Evolutionary conservation across 2,113 vertebrate genomes (phyloP).

Genomic region (Hoplias malabaricus): DNA sequence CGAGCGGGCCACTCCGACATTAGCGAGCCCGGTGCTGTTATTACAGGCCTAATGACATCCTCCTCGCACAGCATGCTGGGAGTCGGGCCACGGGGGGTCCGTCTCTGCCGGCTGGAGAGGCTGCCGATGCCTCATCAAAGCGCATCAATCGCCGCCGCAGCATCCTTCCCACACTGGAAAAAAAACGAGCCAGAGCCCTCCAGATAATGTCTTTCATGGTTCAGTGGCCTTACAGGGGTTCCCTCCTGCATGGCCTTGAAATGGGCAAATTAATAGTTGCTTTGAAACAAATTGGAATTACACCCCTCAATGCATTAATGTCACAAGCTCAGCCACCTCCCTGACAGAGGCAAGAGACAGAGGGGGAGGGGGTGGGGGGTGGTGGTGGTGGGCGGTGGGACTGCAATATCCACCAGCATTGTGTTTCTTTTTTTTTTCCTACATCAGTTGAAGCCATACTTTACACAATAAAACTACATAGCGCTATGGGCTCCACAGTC

Average conservation of each 20-base stretch:
- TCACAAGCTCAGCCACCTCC: constrained; percentile 56
- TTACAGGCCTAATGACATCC: constrained; percentile 87
- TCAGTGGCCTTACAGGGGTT: constrained; percentile 85
- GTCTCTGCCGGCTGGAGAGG: constrained; percentile 82
- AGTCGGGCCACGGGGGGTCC: constrained; percentile 83
- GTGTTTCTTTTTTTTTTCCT: background rate
- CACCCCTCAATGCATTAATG: constrained; percentile 76
- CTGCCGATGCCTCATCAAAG: constrained; percentile 82
- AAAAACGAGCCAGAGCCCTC: constrained; percentile 81
- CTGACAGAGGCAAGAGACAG: constrained; percentile 37
- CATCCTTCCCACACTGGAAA: constrained; percentile 26
- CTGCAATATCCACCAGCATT: constrained; percentile 47
- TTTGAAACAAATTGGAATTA: constrained; percentile 89
- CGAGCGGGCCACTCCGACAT: constrained; percentile 76
- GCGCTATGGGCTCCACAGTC: background rate
- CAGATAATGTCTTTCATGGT: constrained; percentile 90
- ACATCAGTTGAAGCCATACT: background rate
- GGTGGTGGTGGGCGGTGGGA: constrained; percentile 47
- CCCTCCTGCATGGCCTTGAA: constrained; percentile 85
- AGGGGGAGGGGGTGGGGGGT: constrained; percentile 10
- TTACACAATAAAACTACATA: background rate
- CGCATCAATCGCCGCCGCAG: constrained; percentile 75
- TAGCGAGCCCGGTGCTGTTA: constrained; percentile 83
- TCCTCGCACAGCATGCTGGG: constrained; percentile 84
- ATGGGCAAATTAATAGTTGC: constrained; percentile 91